Conservation (phyloP, 1,140 invertebrate genomes). For the Pseudobourletiella spinata region DNA sequence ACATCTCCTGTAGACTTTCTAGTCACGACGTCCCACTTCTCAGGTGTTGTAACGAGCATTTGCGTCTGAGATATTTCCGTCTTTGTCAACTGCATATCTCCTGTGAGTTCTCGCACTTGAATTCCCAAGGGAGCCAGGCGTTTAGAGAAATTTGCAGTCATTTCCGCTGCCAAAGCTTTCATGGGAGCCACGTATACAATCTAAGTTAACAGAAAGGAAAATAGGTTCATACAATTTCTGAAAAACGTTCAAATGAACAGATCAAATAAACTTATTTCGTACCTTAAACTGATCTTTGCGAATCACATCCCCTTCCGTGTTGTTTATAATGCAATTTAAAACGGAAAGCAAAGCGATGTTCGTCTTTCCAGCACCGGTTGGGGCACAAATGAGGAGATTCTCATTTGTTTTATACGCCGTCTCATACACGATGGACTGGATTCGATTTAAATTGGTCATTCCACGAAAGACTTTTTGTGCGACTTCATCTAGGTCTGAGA, state of each 20-base stretch:
- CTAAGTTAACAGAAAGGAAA: no score
- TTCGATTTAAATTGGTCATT: conserved; percentile 78
- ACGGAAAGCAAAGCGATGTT: conserved; percentile 94
- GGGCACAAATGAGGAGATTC: conserved; percentile 92
- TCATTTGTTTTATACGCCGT: conserved; percentile 82
- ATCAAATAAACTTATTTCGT: no score
- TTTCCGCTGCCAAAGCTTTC: conserved; percentile 98
- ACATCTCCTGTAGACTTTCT: conserved; percentile 85
- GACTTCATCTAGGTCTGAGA: conserved; percentile 68
- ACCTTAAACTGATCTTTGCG: conserved; percentile 91
- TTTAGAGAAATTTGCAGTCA: conserved; percentile 88
- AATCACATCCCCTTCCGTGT: conserved; percentile 68
- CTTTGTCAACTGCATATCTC: conserved; percentile 96
- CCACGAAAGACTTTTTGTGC: conserved; percentile 78
- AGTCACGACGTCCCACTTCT: conserved; percentile 99
- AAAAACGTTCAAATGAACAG: conserved; percentile 15
- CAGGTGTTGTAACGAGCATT: conserved; percentile 97
- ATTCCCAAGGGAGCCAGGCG: conserved; percentile 68
- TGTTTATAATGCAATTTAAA: conserved; percentile 77
- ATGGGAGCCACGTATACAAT: conserved; percentile 99
- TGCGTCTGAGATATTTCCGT: conserved; percentile 90
- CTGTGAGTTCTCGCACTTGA: conserved; percentile 83
- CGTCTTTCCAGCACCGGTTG: conserved; percentile 88
- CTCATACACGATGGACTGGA: conserved; percentile 92
- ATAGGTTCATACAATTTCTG: conserved; percentile 10